Evolutionary conservation across 2,797 vertebrate genomes (phyloP).

Genomic region (Phataginus tetradactyla): DNA sequence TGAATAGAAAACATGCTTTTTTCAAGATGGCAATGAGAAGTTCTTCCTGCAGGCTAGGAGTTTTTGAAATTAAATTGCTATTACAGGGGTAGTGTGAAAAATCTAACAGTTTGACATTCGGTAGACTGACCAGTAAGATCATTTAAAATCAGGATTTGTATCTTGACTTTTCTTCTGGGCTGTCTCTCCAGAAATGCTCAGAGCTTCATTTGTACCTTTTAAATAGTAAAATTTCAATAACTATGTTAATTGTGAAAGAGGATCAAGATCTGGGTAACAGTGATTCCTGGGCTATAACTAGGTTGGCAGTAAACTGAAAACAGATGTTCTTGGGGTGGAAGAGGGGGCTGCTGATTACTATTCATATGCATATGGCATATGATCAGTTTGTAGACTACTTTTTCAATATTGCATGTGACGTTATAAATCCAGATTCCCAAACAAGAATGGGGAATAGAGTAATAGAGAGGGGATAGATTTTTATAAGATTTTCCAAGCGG

Average conservation of each 20-base stretch:
- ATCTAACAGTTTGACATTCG: background rate
- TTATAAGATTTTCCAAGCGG: conserved; percentile 32
- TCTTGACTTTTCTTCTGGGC: background rate
- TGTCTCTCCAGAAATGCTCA: background rate
- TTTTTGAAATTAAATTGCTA: background rate
- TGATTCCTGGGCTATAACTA: conserved; percentile 23
- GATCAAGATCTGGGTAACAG: conserved; percentile 47
- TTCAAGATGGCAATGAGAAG: background rate
- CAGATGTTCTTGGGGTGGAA: conserved; percentile 48
- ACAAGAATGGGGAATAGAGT: background rate
- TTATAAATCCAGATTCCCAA: conserved; percentile 27
- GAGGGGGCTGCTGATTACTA: conserved; percentile 34
- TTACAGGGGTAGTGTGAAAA: background rate
- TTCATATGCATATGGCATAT: conserved; percentile 54
- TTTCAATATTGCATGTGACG: conserved; percentile 18
- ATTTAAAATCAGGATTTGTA: background rate
- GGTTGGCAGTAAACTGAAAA: conserved; percentile 27
- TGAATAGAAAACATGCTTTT: background rate
- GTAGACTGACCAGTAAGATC: conserved; percentile 29
- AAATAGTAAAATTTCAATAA: conserved; percentile 27
- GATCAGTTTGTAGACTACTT: conserved; percentile 45
- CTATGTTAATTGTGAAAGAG: background rate
- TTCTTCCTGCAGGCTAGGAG: background rate
- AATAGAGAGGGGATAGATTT: background rate
- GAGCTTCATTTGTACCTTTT: background rate